phyloP scores from a whole-genome alignment of 2,797 vertebrate species.

The Gymnoscopelus braueri region DNA sequence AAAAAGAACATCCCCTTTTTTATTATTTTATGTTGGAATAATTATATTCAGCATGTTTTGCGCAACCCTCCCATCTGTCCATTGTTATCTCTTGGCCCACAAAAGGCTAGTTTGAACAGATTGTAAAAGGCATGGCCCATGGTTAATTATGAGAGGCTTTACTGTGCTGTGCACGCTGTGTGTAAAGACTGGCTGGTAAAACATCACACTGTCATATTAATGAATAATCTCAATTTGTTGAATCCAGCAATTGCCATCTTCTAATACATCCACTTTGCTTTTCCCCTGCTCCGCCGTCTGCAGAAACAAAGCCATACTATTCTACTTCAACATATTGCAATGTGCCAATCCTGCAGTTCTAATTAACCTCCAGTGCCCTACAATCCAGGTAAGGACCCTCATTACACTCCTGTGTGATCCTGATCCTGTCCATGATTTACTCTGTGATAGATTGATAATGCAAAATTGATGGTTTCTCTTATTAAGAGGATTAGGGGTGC shows the following conservation, averaged over 20 bases:
- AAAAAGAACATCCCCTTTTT: conserved; percentile 11
- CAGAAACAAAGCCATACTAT: conserved; percentile 96
- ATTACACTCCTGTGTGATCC: conserved; percentile 7
- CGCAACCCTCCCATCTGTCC: conserved; percentile 23
- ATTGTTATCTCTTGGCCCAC: conserved; percentile 39
- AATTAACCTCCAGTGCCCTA: conserved; percentile 95
- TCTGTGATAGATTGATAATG: conserved; percentile 46
- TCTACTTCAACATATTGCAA: conserved; percentile 96
- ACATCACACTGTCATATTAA: conserved; percentile 26
- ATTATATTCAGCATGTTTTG: conserved; percentile 43
- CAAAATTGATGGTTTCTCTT: conserved; percentile 59
- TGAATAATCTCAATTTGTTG: conserved; percentile 27
- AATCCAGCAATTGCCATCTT: conserved; percentile 19
- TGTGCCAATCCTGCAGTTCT: conserved; percentile 91
- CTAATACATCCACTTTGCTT: conserved; percentile 30
- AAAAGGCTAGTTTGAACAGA: conserved; percentile 35
- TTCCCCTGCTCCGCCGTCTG: conserved; percentile 54
- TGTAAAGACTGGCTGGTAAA: conserved; percentile 39
- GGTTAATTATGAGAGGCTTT: conserved; percentile 48
- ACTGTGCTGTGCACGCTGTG: not conserved
- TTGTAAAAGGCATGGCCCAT: conserved; percentile 36
- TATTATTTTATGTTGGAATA: conserved; percentile 25
- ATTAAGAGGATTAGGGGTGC: conserved; percentile 45
- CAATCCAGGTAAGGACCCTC: conserved; percentile 89
- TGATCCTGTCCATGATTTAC: conserved; percentile 34